These are phyloP conservation scores for Brachionus calyciflorus DNA, from an alignment of 1,140 invertebrate genomes.

Conservation along the genomic window DNA sequence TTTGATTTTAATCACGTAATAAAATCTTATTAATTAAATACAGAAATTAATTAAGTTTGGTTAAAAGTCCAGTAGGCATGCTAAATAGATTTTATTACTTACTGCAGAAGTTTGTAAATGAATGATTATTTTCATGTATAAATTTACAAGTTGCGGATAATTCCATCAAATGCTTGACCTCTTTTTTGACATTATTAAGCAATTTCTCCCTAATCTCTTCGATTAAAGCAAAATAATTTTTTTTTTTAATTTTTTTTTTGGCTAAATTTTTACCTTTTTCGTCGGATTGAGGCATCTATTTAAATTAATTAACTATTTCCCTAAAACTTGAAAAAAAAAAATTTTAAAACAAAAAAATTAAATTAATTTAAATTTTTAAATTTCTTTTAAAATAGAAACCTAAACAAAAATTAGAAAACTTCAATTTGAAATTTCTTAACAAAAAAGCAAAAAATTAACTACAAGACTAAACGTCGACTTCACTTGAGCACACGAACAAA, in stretches of 20 bases:
- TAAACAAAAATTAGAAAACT: too few relatives aligned
- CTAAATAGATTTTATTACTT: constrained; percentile 52
- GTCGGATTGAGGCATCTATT: not conserved
- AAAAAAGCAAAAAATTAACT: not conserved
- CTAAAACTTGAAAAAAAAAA: too few relatives aligned
- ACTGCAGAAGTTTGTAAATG: constrained; percentile 80
- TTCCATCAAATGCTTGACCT: constrained; percentile 82
- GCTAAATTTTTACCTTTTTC: not conserved
- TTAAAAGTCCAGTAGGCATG: too few relatives aligned
- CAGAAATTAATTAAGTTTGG: too few relatives aligned
- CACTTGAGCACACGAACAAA: not conserved
- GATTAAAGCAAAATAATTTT: constrained; percentile 57
- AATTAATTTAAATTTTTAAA: not conserved
- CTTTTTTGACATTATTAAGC: constrained; percentile 76
- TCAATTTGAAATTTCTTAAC: too few relatives aligned
- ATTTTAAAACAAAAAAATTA: not conserved
- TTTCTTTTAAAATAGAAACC: too few relatives aligned
- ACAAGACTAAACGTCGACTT: not conserved
- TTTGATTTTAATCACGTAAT: too few relatives aligned
- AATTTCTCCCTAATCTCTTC: constrained; percentile 70
- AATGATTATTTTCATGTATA: constrained; percentile 83
- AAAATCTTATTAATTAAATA: too few relatives aligned
- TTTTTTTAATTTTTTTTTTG: too few relatives aligned
- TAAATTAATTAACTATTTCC: not conserved
- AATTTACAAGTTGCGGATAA: constrained; percentile 86